Conservation (phyloP, 2,888 invertebrate species). For the Thymelicus acteon region DNA sequence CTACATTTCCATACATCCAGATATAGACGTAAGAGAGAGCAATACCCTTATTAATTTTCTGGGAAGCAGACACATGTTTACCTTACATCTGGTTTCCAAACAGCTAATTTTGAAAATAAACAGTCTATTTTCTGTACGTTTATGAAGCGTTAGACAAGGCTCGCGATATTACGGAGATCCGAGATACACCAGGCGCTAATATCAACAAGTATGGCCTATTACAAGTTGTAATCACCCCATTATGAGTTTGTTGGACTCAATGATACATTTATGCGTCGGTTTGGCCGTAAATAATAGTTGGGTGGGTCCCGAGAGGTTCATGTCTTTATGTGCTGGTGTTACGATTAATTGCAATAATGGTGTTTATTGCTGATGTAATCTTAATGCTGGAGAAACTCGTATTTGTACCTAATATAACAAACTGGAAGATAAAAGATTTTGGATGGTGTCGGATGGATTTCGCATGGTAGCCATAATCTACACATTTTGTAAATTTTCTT, state of each 20-base stretch:
- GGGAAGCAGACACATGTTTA: constrained; percentile 12
- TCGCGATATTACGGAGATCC: constrained; percentile 12
- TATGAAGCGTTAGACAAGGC: constrained; percentile 12
- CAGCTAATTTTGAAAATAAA: constrained; percentile 26
- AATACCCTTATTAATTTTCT: constrained; percentile 21
- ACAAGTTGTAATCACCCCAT: constrained; percentile 25
- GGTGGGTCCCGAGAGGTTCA: background rate
- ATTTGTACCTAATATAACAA: too few relatives aligned
- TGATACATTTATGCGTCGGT: constrained; percentile 26
- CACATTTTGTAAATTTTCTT: too few relatives aligned
- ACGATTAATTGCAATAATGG: too few relatives aligned
- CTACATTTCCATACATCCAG: background rate
- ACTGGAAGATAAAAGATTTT: too few relatives aligned
- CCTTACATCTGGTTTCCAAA: constrained; percentile 19
- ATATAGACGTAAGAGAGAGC: background rate
- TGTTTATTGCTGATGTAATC: too few relatives aligned
- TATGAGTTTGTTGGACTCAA: constrained; percentile 1
- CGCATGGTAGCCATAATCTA: too few relatives aligned
- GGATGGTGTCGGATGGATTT: too few relatives aligned
- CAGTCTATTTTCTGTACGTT: constrained; percentile 27
- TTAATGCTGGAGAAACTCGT: too few relatives aligned
- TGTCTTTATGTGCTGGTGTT: constrained; percentile 12
- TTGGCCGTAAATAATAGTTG: background rate
- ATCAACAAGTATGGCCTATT: constrained; percentile 23
- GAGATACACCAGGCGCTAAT: constrained; percentile 8